Evolutionary conservation across 1,140 invertebrate species (phyloP).

Genomic region (Paralvinella palmiformis): DNA sequence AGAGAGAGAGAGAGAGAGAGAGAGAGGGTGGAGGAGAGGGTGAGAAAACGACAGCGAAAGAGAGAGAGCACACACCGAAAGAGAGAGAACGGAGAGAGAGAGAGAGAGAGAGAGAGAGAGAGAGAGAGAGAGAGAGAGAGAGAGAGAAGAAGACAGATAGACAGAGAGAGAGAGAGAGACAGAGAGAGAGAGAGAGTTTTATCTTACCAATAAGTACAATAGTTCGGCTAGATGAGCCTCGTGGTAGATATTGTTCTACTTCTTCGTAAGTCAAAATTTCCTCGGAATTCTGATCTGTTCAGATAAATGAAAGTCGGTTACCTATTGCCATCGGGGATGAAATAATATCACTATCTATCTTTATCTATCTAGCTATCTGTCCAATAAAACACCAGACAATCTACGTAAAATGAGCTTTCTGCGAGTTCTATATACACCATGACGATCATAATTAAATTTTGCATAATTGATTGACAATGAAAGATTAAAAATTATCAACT

Average conservation of each 20-base stretch:
- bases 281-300: not conserved
- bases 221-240: not conserved
- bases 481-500: no score
- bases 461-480: no score
- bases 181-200: not conserved
- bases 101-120: not conserved
- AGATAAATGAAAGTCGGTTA: not conserved
- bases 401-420: no score
- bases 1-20: not conserved
- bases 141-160: not conserved
- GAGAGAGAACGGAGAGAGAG: not conserved
- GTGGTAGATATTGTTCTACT: constrained; percentile 2
- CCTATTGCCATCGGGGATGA: not conserved
- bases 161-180: not conserved
- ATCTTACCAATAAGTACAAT: not conserved
- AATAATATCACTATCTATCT: not conserved
- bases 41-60: not conserved
- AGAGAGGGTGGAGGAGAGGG: not conserved
- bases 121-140: not conserved
- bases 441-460: no score
- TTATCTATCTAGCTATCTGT: not conserved
- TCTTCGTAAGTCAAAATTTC: not conserved
- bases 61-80: not conserved
- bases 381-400: no score
- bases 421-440: no score